Percentiles rank a stretch among this genome's conserved stretches.
Evolutionary conservation across 2,888 invertebrate species (phyloP).

Genomic region (Caenorhabditis sp.): DNA sequence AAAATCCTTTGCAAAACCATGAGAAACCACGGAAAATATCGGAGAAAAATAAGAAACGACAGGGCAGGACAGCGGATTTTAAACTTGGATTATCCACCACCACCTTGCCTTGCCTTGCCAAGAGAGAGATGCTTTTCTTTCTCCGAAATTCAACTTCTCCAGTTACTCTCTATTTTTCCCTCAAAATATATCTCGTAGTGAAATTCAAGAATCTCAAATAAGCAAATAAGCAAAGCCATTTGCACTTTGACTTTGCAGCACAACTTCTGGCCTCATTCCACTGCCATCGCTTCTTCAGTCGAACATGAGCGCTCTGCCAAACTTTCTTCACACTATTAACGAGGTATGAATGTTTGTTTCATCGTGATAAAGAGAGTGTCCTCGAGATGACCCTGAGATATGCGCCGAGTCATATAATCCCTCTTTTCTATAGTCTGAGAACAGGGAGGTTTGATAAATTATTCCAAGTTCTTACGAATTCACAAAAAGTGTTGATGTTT

Average conservation of each 20-base stretch:
- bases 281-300: constrained; percentile 68
- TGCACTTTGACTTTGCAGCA: constrained; percentile 58
- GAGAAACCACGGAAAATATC: constrained; percentile 2
- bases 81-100: constrained; percentile 50
- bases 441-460: constrained; percentile 24
- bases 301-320: constrained; percentile 65
- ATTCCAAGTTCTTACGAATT: no score
- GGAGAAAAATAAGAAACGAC: not conserved
- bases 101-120: not conserved
- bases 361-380: constrained; percentile 42
- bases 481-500: no score
- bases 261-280: constrained; percentile 62
- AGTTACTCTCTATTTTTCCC: constrained; percentile 27
- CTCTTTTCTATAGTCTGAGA: not conserved
- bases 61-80: no score
- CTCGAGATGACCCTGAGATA: constrained; percentile 63
- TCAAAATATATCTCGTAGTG: constrained; percentile 16
- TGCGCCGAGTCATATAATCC: constrained; percentile 56
- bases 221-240: no score
- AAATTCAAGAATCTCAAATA: constrained; percentile 24
- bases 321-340: constrained; percentile 71
- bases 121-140: constrained; percentile 12
- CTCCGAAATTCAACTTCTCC: constrained; percentile 36
- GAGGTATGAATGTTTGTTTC: constrained; percentile 63
- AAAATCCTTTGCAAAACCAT: not conserved